Percentiles rank a stretch among this genome's conserved stretches.
Evolutionary conservation across 2,113 vertebrate genomes (phyloP).

Genomic region (Casuarius casuarius): DNA sequence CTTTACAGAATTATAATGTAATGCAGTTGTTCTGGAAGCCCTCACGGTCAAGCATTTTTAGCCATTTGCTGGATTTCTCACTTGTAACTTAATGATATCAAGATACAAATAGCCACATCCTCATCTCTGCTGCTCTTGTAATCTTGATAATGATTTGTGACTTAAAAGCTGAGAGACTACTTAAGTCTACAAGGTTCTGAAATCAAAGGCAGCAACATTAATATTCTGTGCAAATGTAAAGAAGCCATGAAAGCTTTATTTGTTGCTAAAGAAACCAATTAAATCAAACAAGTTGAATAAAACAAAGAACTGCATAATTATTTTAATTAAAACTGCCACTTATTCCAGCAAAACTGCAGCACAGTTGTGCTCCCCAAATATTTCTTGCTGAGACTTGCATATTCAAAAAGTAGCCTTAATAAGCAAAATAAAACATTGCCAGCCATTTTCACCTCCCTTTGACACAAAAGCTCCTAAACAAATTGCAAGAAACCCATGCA

Average conservation of each 20-base stretch:
- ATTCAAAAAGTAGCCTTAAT: not conserved
- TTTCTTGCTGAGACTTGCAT: conserved; percentile 24
- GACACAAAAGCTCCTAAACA: conserved; percentile 42
- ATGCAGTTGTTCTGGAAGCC: not conserved
- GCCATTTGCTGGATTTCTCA: not conserved
- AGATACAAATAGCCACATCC: not conserved
- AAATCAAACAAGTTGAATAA: conserved; percentile 54
- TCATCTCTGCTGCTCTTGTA: not conserved
- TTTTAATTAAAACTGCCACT: conserved; percentile 69
- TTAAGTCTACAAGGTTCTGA: not conserved
- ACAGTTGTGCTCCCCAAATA: not conserved
- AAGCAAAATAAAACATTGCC: conserved; percentile 34
- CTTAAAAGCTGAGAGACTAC: not conserved
- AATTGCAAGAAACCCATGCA: conserved; percentile 45
- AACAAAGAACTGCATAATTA: conserved; percentile 65
- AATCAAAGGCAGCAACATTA: conserved; percentile 28
- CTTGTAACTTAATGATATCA: not conserved
- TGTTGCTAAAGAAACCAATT: conserved; percentile 35
- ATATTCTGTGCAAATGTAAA: conserved; percentile 35
- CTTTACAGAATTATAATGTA: not conserved
- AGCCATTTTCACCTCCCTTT: conserved; percentile 20
- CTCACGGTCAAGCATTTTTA: not conserved
- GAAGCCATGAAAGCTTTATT: conserved; percentile 43
- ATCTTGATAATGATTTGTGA: not conserved
- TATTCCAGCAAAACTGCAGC: conserved; percentile 14